Evolutionary conservation across 2,888 invertebrate species (phyloP), one percentile per base, ranked within the genome.

Genomic region (Sarcophaga caerulescens): DNA sequence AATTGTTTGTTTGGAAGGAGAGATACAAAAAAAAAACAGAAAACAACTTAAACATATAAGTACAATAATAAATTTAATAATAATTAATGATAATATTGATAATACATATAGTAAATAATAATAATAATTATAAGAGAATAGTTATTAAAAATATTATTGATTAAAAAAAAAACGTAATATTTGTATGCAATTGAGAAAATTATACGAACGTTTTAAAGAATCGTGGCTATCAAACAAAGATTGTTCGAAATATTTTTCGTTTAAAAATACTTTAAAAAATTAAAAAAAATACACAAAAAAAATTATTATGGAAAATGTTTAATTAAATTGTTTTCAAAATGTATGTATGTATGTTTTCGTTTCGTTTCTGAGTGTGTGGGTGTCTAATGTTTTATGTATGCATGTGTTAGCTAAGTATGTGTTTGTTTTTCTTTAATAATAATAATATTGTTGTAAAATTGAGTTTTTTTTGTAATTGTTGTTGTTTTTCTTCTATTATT

Each of bases 41-140:
- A 60, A 60, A 81, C 35, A 81, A 81, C 81, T 81, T 76, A 81
- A 81, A 69, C 59, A 45, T 19, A 70, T 81, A 81, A 76, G 81
- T 81, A 81, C 81, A 75, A 76, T 81, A 81, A 81, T 69, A 62
- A 68, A 71, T 25, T 11, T 81, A 59, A 66, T 80, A 21, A 21
- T 63, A 57, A 62, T 35, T 78, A 52, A 35, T 70, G 44, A 71
- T 59, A 57, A 57, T 75, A 63, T 6, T 77, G 14, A 70, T 78
- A 45, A 59, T 71, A 74, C 47, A n/a, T 25, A 23, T 52, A 59
- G 52, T 76, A 66, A 47, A 17, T 77, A 69, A 77, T 77, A 19
- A 60, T 68, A 5, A 11, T 78, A 11, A 78, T 78, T 11, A 21
- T 66, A 57, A 75, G 11, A 59, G 25, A 65, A 19, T 35, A 4